Conservation (phyloP, 2,888 invertebrate species). For the Arrhopalites spinosus region DNA sequence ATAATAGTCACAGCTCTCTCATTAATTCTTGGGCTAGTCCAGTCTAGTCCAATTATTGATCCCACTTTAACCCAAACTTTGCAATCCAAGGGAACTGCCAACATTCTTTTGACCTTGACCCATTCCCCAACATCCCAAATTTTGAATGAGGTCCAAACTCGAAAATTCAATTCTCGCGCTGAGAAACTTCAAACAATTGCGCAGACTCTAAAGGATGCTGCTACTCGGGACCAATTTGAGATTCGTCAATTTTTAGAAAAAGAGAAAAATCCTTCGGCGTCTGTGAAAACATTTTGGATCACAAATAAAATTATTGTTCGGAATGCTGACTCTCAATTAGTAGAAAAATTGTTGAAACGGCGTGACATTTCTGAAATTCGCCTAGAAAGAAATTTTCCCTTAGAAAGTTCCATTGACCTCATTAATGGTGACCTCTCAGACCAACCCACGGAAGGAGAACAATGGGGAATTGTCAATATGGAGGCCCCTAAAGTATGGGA, state of each 20-base stretch:
- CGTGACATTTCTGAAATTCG: background rate
- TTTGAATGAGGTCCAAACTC: background rate
- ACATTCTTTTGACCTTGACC: constrained; percentile 4
- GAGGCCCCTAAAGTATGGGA: background rate
- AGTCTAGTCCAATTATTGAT: no score
- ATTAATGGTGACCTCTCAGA: no score
- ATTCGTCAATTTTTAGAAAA: background rate
- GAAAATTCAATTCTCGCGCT: background rate
- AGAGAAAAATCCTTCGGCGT: background rate
- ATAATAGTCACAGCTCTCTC: no score
- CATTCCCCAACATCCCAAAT: background rate
- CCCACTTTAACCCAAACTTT: no score
- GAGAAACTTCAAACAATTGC: background rate
- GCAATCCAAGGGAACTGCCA: no score
- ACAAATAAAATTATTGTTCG: constrained; percentile 18
- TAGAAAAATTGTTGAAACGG: background rate
- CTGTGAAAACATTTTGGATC: constrained; percentile 12
- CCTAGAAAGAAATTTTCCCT: background rate
- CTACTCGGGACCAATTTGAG: background rate
- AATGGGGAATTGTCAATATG: constrained; percentile 18
- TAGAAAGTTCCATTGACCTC: no score
- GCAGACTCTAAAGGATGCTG: background rate
- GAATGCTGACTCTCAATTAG: background rate
- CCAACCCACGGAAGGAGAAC: background rate
- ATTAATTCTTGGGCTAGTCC: no score